Evolutionary conservation across 1,140 invertebrate species (phyloP), one percentile per base, ranked within the genome.

Genomic region (Drosophila equinoxialis): DNA sequence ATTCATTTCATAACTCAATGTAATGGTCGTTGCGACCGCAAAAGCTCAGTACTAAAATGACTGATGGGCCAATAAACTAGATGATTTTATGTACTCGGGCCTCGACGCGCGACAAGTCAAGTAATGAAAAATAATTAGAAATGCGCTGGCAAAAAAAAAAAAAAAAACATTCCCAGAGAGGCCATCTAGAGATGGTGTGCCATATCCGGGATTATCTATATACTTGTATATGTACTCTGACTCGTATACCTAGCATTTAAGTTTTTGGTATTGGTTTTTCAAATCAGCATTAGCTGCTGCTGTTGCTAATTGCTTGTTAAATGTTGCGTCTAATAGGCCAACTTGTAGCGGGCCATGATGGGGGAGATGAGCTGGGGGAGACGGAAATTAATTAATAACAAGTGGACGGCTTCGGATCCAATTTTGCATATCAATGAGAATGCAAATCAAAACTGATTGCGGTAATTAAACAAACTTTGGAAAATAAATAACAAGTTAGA

Each of bases 1-100:
- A 89, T 89, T 89, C 84, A 89, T 89, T 89, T 84, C 84, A 89
- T 89, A 89, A 89, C 80, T 89, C 84, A 89, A 84, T 89, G 85
- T 89, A 84, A 89, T 90, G 85, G 77, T 64, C 48, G 13, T 45
- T 42, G 58, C 84, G 77, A 87, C 84, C 84, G 80, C 84, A 89
- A 89, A 87, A 81, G 65, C 73, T 73, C 84, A 78, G 48, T 68
- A 61, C 57, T 68, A 62, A 51, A 60, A 57, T 90, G 89, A 90
- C 73, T 90, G 89, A 90, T 90, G 87, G 87, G 81, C 75, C 81
- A 90, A 90, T 90, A 90, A 90, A 90, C 66, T 90, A 89, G 74
- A 65, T 77, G 81, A 91, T 85, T 90, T 90, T 89, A 90, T 90
- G 84, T 69, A 82, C 62, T 68, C 64, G 71, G 80, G 77, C 79